Base-by-base conservation (phyloP, 2,113 vertebrate species). In the Pyrgilauda ruficollis region DNA sequence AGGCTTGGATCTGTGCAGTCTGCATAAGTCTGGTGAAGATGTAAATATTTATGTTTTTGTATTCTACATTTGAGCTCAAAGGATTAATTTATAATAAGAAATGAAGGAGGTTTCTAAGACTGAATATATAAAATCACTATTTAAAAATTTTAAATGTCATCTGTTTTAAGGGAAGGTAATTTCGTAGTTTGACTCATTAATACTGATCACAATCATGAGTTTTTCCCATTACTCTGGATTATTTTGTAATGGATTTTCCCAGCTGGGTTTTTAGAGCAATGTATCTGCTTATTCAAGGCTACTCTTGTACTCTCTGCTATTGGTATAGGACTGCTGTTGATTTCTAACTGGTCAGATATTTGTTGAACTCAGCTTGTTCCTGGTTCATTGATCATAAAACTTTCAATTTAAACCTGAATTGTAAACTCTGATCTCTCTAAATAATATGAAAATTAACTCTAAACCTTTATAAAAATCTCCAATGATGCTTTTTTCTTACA, bases 1-100 rank as follows among this genome's bases (percentile, higher is more conserved):
- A 84, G 31, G 76, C 77, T 97, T 63, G 69, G 94, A 63, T 94
- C 77, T 94, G 10, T 91, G 92, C 92, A 95, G 56, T 84, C 39
- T 91, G 53, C 88, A 53, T 37, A 41, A 62, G 9, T 68, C 58
- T 31, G 15, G 23, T 63, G 61, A 69, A 28, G n/a, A 35, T 56
- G 50, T 30, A 76, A 88, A 91, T 61, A 27, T 31, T 89, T 85
- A 8, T 8, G 73, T 64, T 62, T 76, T 41, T 50, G 7, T 64
- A 16, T 73, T 52, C 31, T 66, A 10, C 10, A 4, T 22, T 14
- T 90, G 50, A 75, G 12, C 22, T 80, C 12, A 64, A 69, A 68
- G 66, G 47, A 76, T 69, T 81, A 87, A 28, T 77, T 44, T 62
- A 11, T 62, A 64, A 8, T 13, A 67, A 44, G 55, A 66, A 74